A percentile compares a stretch with the other conserved stretches of the same genome.
Evolutionary conservation across 2,888 invertebrate genomes (phyloP).

Genomic region (Anarsia innoxiella): DNA sequence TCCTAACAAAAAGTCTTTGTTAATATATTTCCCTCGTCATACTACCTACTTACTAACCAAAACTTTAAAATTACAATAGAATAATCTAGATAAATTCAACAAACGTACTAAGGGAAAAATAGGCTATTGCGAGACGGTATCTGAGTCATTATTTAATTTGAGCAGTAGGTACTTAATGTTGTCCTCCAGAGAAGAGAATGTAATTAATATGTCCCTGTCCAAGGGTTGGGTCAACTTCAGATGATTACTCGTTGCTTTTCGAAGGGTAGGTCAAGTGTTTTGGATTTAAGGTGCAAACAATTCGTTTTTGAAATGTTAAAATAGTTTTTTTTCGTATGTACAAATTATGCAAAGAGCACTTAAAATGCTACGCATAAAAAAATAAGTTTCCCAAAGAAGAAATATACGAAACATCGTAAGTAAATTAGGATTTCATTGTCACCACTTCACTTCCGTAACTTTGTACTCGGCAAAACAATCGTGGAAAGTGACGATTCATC

Average conservation of each 20-base stretch:
- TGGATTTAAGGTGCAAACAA: not conserved
- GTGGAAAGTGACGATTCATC: conserved; percentile 62
- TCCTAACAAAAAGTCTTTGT: too few species aligned
- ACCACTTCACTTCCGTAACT: conserved; percentile 1
- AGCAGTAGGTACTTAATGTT: not conserved
- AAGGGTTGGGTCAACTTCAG: conserved; percentile 8
- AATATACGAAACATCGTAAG: too few species aligned
- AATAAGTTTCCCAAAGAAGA: too few species aligned
- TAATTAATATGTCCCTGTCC: conserved; percentile 8
- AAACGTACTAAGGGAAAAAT: too few species aligned
- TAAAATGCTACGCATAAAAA: not conserved
- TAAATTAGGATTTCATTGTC: conserved; percentile 3
- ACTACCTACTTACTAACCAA: too few species aligned
- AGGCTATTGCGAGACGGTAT: not conserved
- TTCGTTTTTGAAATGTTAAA: not conserved
- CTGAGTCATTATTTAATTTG: not conserved
- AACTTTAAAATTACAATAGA: too few species aligned
- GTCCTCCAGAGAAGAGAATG: not conserved
- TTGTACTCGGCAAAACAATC: conserved; percentile 36
- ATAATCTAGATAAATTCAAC: too few species aligned
- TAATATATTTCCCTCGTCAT: too few species aligned
- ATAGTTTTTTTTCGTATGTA: not conserved
- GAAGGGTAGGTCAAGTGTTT: conserved; percentile 7
- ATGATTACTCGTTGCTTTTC: conserved; percentile 13
- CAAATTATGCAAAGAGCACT: not conserved